These are phyloP conservation scores for Micropterix aruncella DNA, from an alignment of 2,888 invertebrate species.

Conservation along the genomic window DNA sequence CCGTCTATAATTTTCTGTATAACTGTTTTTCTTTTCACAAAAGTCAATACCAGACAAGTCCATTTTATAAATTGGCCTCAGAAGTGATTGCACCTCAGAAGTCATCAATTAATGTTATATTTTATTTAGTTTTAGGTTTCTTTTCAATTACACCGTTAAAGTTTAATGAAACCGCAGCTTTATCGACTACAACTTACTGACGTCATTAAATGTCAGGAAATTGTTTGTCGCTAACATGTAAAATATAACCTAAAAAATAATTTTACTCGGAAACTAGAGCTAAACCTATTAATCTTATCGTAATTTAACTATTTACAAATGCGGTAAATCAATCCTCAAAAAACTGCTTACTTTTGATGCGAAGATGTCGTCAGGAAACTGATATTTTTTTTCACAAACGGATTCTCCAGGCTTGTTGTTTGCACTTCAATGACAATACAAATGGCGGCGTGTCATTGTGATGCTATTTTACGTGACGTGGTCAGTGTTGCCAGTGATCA, in stretches of 20 bases:
- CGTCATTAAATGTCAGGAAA: slow-evolving; percentile 9
- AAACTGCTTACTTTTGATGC: slow-evolving; percentile 9
- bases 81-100: no score
- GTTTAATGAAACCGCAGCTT: slow-evolving; percentile 9
- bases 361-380: slow-evolving; percentile 6
- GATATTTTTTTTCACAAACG: slow-evolving; percentile 5
- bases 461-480: slow-evolving; percentile 7
- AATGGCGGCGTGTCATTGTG: slow-evolving; percentile 6
- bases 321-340: slow-evolving; percentile 8
- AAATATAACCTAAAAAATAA: slow-evolving; percentile 8
- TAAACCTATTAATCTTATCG: slow-evolving; percentile 9
- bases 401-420: slow-evolving; percentile 1
- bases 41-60: no score
- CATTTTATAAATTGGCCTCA: no score
- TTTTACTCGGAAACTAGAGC: slow-evolving; percentile 9
- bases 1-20: slow-evolving; percentile 2
- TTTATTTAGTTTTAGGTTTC: no score
- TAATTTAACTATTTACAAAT: slow-evolving; percentile 8
- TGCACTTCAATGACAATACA: background rate
- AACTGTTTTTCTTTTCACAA: slow-evolving; percentile 2
- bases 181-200: slow-evolving; percentile 11
- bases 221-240: slow-evolving; percentile 10
- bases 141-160: no score
- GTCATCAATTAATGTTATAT: no score
- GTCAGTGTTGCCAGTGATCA: slow-evolving; percentile 7